Base-by-base conservation (phyloP, 2,888 invertebrate species). In the Muschampia plurimacula region DNA sequence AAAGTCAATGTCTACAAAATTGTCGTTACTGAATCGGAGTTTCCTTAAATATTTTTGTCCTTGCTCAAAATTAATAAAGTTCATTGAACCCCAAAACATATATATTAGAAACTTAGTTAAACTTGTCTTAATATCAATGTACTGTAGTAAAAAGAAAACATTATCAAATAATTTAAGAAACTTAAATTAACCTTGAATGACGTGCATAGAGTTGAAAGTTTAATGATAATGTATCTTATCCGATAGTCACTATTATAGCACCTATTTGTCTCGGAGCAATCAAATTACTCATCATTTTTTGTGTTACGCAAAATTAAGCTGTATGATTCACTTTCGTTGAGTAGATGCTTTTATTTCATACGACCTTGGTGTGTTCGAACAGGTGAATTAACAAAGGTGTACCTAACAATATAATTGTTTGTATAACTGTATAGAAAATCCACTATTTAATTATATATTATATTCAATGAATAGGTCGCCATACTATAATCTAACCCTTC, bases 281-380 rank as follows among this genome's bases (percentile, higher is more conserved):
- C 67, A 77, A 77, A 80, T 82, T 82, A 81, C 78, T 81, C 81
- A 80, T 78, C 67, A 63, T 68, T 74, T 75, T 76, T 77, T 76
- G 74, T 76, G 75, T 80, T 75, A 72, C 69, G 59, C 65, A 74
- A 73, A 70, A 69, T 63, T 64, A 69, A 72, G 70, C 63, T 76
- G 65, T 73, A 77, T 88, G 86, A 87, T 77, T 88, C 87, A 86
- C 83, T 80, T 85, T 84, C 82, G 79, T 84, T 79, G 74, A 78
- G 76, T 77, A 74, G 75, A 74, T 63, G 67, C 66, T 71, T 71
- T 67, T 74, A 74, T 71, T 67, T 69, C 64, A 44, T 55, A 69
- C 59, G 71, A 67, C 71, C 60, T 72, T 67, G 69, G n/a, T 41
- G 52, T 46, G 39, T 71, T 66, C 36, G 55, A 67, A 67, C 71